phyloP scores from a whole-genome alignment of 2,113 vertebrate species.

The Engystomops pustulosus region DNA sequence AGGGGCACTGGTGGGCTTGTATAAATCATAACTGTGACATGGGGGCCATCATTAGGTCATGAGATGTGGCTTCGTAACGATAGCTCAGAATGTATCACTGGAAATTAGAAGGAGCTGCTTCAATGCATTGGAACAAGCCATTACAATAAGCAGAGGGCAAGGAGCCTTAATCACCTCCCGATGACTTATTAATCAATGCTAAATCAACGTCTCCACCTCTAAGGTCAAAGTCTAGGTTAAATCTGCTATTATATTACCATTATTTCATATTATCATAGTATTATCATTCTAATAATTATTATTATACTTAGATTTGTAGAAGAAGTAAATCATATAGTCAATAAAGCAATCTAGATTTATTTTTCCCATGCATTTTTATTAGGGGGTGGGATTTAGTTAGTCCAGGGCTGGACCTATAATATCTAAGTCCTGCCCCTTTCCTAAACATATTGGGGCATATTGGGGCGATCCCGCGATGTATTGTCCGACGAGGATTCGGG shows the following conservation, averaged over 20 bases:
- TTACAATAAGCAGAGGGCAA: background rate
- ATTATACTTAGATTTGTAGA: no score
- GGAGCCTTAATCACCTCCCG: background rate
- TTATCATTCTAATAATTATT: no score
- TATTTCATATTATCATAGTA: no score
- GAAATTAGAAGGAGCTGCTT: background rate
- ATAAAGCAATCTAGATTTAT: no score
- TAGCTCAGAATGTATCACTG: constrained; percentile 36
- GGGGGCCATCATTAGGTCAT: constrained; percentile 63
- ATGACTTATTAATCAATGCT: constrained; percentile 27
- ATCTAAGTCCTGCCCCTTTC: no score
- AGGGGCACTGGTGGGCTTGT: constrained; percentile 39
- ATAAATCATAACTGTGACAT: constrained; percentile 62
- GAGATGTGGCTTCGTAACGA: background rate
- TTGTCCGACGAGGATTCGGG: no score
- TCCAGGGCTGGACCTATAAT: no score
- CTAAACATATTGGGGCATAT: no score
- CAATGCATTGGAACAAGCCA: background rate
- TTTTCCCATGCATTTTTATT: no score
- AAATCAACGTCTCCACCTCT: constrained; percentile 26
- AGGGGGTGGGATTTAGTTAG: no score
- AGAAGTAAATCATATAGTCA: no score
- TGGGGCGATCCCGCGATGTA: no score
- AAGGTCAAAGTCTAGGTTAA: background rate
- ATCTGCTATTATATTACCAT: background rate